These are phyloP conservation scores for Speoplatyrhinus poulsoni DNA, from an alignment of 2,113 vertebrate species.

Conservation along the genomic window DNA sequence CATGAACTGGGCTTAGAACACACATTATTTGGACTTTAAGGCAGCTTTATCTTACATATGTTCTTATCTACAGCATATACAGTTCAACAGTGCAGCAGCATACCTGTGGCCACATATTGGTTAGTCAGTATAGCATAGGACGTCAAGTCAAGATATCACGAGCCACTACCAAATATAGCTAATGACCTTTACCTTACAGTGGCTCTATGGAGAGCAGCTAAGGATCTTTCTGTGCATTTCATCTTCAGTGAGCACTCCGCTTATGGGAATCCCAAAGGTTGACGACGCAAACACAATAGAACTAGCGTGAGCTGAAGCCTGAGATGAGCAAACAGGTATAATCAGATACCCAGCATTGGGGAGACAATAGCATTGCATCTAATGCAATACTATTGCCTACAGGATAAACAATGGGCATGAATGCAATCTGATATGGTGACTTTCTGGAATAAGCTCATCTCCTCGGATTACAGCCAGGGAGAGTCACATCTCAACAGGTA, in stretches of 20 bases:
- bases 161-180: slow-evolving; percentile 8
- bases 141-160: neutral
- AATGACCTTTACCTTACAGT: slow-evolving; percentile 21
- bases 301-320: neutral
- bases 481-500: slow-evolving; percentile 25
- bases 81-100: neutral
- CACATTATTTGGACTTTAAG: no score
- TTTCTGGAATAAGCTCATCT: slow-evolving; percentile 36
- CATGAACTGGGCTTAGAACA: no score
- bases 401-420: slow-evolving; percentile 34
- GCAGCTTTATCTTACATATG: neutral
- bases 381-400: slow-evolving; percentile 21
- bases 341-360: slow-evolving; percentile 29
- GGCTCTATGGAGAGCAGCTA: slow-evolving; percentile 1
- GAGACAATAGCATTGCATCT: slow-evolving; percentile 40
- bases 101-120: slow-evolving; percentile 17
- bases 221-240: neutral
- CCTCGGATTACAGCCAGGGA: slow-evolving; percentile 35
- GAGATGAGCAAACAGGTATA: slow-evolving; percentile 14
- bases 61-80: neutral
- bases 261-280: neutral
- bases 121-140: slow-evolving; percentile 12
- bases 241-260: neutral
- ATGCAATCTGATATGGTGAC: slow-evolving; percentile 47
- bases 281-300: neutral